Conservation (phyloP, 2,113 vertebrate genomes). For the Rhinolophus sinicus region DNA sequence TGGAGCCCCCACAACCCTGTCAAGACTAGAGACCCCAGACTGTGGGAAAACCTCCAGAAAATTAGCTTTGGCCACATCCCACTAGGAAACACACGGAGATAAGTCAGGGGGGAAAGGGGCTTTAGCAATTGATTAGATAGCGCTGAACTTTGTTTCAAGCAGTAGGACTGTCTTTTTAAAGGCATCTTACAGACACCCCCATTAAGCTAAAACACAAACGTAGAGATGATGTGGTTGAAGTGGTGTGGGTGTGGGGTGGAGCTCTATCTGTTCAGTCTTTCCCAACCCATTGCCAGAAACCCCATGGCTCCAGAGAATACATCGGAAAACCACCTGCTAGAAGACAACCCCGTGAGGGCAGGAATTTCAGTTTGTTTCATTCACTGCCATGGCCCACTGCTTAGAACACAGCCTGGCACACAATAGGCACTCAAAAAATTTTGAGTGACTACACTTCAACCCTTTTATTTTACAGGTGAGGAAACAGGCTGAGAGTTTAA, state of each 20-base stretch:
- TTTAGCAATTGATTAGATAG: not conserved
- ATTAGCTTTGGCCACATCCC: not conserved
- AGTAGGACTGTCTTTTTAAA: not conserved
- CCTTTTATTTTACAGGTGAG: not conserved
- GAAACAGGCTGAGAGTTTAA: not conserved
- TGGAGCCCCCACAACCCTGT: not conserved
- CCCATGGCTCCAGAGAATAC: not conserved
- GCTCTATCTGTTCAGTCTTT: not conserved
- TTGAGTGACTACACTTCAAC: not conserved
- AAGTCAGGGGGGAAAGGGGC: not conserved
- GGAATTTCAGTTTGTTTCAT: not conserved
- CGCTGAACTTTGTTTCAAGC: not conserved
- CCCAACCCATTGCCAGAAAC: not conserved
- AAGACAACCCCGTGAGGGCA: not conserved
- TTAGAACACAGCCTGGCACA: not conserved
- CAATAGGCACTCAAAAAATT: not conserved
- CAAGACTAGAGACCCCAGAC: not conserved
- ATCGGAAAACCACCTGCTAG: not conserved
- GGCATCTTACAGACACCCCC: not conserved
- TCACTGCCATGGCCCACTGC: not conserved
- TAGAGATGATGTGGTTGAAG: not conserved
- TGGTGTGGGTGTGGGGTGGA: fast-evolving
- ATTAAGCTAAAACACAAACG: not conserved
- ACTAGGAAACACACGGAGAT: not conserved
- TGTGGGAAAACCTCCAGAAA: not conserved